Evolutionary conservation across 2,797 vertebrate genomes (phyloP).

Genomic region (Cuculus canorus): DNA sequence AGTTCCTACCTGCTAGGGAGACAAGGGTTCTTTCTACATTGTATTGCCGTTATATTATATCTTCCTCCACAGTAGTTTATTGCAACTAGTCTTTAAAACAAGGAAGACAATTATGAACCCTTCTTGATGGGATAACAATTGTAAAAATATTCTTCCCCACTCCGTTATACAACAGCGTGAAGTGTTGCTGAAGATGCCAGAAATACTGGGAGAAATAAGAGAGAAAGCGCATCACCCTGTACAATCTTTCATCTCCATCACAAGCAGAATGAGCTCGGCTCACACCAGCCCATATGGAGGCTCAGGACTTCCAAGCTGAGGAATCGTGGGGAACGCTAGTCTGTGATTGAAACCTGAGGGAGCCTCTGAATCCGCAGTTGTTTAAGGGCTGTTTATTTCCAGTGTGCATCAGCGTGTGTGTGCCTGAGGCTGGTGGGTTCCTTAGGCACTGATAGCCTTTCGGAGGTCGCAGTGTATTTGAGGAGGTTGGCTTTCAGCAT

Average conservation of each 20-base stretch:
- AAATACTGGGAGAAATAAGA: neutral
- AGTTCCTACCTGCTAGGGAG: neutral
- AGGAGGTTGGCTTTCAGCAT: conserved; percentile 63
- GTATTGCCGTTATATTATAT: fast-evolving
- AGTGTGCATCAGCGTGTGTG: fast-evolving
- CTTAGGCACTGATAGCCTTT: neutral
- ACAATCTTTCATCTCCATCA: fast-evolving
- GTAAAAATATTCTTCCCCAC: neutral
- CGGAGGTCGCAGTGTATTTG: neutral
- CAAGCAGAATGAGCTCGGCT: neutral
- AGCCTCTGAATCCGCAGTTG: fast-evolving
- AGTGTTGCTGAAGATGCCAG: neutral
- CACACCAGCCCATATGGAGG: fast-evolving
- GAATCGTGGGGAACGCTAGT: neutral
- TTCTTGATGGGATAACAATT: neutral
- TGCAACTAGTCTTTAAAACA: neutral
- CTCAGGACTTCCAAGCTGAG: neutral
- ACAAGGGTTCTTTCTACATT: neutral
- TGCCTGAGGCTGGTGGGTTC: fast-evolving
- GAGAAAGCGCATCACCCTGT: neutral
- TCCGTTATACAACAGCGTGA: neutral
- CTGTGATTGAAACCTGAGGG: neutral
- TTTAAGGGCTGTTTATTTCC: neutral
- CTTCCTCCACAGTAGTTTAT: neutral
- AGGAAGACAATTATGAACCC: neutral